Conservation (phyloP, 2,113 vertebrate species). For the Oreochromis niloticus region DNA sequence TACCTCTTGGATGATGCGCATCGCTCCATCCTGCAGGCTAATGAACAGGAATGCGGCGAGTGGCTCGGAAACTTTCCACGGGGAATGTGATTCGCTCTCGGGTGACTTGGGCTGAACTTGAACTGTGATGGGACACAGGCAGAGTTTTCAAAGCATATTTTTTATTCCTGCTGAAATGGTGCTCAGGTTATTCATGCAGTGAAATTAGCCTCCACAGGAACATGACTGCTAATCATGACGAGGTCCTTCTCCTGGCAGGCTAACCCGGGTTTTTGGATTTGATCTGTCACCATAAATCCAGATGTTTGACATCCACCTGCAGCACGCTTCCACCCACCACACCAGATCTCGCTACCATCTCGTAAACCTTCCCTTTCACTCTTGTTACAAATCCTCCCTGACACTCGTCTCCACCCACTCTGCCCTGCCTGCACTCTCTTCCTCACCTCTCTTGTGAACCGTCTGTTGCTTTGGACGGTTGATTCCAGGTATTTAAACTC, state of each 20-base stretch:
- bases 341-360: neutral
- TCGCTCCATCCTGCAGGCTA: neutral
- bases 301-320: neutral
- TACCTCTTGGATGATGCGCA: neutral
- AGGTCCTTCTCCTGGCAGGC: neutral
- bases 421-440: neutral
- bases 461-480: neutral
- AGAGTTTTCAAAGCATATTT: neutral
- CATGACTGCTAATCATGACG: neutral
- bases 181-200: neutral
- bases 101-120: neutral
- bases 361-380: neutral
- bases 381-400: neutral
- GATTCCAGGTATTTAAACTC: neutral
- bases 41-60: neutral
- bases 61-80: neutral
- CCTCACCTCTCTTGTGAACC: neutral
- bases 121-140: neutral
- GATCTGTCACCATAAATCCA: neutral
- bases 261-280: fast-evolving
- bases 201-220: neutral
- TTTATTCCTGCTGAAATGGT: neutral
- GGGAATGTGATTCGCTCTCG: neutral
- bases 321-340: neutral
- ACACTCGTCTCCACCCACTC: neutral